Conservation (phyloP, 2,888 invertebrate genomes). For the Penaeus monodon region DNA sequence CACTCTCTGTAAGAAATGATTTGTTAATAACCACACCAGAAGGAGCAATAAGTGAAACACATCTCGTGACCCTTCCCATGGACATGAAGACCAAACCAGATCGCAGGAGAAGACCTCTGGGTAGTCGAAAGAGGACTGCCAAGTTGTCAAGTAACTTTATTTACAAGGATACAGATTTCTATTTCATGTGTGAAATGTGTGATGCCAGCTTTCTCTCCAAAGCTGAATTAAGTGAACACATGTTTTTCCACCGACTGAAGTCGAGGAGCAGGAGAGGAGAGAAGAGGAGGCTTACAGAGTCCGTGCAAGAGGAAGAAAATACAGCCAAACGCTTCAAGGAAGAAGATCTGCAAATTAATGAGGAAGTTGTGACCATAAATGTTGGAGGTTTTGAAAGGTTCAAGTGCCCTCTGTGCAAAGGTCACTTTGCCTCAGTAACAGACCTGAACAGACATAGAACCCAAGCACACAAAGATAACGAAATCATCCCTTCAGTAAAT, state of each 20-base stretch:
- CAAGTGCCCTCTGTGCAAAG: slow-evolving; percentile 37
- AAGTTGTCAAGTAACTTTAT: slow-evolving; percentile 34
- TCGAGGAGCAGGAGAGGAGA: slow-evolving; percentile 46
- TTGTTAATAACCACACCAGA: neutral
- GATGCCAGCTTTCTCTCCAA: slow-evolving; percentile 54
- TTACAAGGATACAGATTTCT: slow-evolving; percentile 41
- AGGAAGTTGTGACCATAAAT: slow-evolving; percentile 25
- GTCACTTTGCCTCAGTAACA: slow-evolving; percentile 36
- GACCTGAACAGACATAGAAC: slow-evolving; percentile 45
- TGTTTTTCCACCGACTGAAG: slow-evolving; percentile 58
- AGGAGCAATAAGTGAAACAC: neutral
- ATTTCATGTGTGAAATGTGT: slow-evolving; percentile 58
- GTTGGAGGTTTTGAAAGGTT: slow-evolving; percentile 40
- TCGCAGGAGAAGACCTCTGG: neutral
- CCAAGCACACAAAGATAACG: slow-evolving; percentile 29
- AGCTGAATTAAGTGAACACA: slow-evolving; percentile 49
- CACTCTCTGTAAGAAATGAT: slow-evolving; percentile 16
- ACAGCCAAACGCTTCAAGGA: slow-evolving; percentile 25
- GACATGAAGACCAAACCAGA: neutral
- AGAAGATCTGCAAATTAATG: slow-evolving; percentile 8
- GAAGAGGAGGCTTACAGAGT: slow-evolving; percentile 23
- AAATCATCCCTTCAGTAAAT: slow-evolving; percentile 4
- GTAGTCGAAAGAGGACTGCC: slow-evolving; percentile 1
- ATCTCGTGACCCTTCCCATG: no score
- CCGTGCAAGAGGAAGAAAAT: slow-evolving; percentile 14